Conservation (phyloP, 2,113 vertebrate species). For the Burhinus bistriatus region DNA sequence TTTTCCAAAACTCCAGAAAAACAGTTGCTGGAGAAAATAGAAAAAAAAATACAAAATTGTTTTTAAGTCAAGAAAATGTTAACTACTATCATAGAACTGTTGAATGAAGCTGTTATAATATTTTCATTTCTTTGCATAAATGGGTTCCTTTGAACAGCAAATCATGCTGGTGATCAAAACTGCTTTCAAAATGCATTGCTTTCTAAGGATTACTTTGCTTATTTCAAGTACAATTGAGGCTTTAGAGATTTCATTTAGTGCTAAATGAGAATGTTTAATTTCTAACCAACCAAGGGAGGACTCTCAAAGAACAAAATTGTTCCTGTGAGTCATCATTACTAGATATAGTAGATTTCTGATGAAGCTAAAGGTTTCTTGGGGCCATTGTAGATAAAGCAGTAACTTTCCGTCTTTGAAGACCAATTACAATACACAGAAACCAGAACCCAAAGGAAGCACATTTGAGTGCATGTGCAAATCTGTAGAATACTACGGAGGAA, state of each 20-base stretch:
- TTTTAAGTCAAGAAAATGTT: conserved; percentile 19
- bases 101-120: neutral
- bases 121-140: conserved; percentile 20
- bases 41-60: neutral
- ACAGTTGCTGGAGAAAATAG: conserved; percentile 83
- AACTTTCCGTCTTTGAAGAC: neutral
- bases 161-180: conserved; percentile 36
- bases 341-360: neutral
- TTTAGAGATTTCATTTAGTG: conserved; percentile 21
- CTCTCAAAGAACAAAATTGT: neutral
- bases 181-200: conserved; percentile 12
- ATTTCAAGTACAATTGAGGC: neutral
- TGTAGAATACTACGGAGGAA: neutral
- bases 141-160: conserved; percentile 1
- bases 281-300: neutral
- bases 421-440: neutral
- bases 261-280: conserved; percentile 2
- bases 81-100: neutral
- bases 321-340: neutral
- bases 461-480: neutral
- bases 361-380: neutral
- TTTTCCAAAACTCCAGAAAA: conserved; percentile 98
- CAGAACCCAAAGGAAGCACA: neutral
- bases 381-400: neutral
- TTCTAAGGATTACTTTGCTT: conserved; percentile 49